These are phyloP conservation scores for Nylanderia fulva DNA, from an alignment of 1,140 invertebrate genomes.

Conservation along the genomic window DNA sequence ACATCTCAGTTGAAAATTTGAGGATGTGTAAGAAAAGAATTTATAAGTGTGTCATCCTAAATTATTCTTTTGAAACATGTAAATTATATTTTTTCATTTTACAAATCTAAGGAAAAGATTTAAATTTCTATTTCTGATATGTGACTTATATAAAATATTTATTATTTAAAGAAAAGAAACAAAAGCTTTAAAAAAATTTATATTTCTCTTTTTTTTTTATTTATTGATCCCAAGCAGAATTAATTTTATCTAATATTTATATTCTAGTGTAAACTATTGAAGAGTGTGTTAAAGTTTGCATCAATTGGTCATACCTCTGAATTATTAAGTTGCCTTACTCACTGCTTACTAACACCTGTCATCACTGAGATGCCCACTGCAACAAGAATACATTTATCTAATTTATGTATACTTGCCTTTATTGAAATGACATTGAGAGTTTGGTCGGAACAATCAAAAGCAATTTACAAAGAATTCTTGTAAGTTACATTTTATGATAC, in stretches of 20 bases:
- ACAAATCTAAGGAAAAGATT: too few relatives aligned
- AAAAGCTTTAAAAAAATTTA: neutral
- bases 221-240: neutral
- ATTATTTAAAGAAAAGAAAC: neutral
- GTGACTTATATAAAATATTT: neutral
- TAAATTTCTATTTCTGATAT: neutral
- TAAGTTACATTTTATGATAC: slow-evolving; percentile 73
- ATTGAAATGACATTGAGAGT: slow-evolving; percentile 88
- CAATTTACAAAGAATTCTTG: slow-evolving; percentile 87
- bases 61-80: too few relatives aligned
- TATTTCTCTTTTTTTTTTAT: neutral
- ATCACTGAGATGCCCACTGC: slow-evolving; percentile 87
- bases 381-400: slow-evolving; percentile 90
- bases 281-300: slow-evolving; percentile 91
- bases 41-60: neutral
- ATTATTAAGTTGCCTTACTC: slow-evolving; percentile 88
- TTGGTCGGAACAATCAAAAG: slow-evolving; percentile 77
- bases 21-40: too few relatives aligned
- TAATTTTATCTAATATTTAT: slow-evolving; percentile 15
- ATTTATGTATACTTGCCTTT: slow-evolving; percentile 89
- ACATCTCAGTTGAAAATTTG: too few relatives aligned
- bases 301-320: slow-evolving; percentile 90
- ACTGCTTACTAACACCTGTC: slow-evolving; percentile 86
- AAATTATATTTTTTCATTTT: too few relatives aligned
- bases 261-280: slow-evolving; percentile 88